Conservation (phyloP, 2,113 vertebrate species). For the Dicentrarchus labrax region DNA sequence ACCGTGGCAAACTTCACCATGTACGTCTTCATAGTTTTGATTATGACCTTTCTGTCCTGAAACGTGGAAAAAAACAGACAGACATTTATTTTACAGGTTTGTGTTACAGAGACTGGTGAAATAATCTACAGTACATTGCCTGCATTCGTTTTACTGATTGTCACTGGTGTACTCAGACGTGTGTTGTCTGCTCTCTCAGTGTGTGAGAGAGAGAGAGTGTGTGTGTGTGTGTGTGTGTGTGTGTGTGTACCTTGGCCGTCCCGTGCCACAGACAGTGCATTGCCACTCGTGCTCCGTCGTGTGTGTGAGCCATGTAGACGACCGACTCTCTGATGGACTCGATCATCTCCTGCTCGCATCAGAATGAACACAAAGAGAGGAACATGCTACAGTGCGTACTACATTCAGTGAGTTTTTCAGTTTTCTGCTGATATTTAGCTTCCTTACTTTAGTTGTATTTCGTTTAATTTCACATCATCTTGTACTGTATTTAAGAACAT, state of each 20-base stretch:
- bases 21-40: slow-evolving; percentile 98
- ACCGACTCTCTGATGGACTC: slow-evolving; percentile 94
- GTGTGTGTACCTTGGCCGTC: slow-evolving; percentile 89
- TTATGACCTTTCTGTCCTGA: slow-evolving; percentile 96
- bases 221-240: neutral
- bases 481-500: neutral
- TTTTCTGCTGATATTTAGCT: neutral
- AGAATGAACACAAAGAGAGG: neutral
- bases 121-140: too few relatives aligned
- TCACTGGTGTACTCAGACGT: too few relatives aligned
- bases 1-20: slow-evolving; percentile 95
- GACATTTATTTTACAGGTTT: neutral
- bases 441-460: neutral
- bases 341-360: slow-evolving; percentile 90
- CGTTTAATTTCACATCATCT: neutral
- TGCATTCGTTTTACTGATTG: too few relatives aligned
- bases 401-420: too few relatives aligned
- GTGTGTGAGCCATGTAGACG: slow-evolving; percentile 95
- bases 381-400: neutral
- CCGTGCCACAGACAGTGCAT: slow-evolving; percentile 98
- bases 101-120: neutral
- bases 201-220: neutral
- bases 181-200: too few relatives aligned
- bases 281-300: slow-evolving; percentile 94
- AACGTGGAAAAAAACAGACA: slow-evolving; percentile 40